A percentile compares a stretch with the other conserved stretches of the same genome.
These are phyloP conservation scores for Troglohyphantes excavatus DNA, from an alignment of 2,888 invertebrate species.

Conservation along the genomic window DNA sequence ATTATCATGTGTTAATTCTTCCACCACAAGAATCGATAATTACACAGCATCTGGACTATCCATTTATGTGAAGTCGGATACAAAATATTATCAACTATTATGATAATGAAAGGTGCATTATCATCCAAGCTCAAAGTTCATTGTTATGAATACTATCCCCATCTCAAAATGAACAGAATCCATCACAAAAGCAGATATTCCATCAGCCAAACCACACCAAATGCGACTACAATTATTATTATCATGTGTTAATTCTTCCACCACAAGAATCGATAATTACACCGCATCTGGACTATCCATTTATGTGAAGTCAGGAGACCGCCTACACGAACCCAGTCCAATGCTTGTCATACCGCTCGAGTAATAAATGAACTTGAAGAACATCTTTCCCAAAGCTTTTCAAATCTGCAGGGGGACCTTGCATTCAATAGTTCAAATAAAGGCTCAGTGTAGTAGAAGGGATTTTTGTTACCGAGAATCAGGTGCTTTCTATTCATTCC, in stretches of 20 bases:
- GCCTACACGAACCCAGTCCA: too few species aligned
- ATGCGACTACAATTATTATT: background rate
- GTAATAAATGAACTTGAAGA: constrained; percentile 15
- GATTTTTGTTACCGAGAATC: background rate
- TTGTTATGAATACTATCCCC: too few species aligned
- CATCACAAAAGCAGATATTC: too few species aligned
- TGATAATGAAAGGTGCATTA: too few species aligned
- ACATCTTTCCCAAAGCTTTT: constrained; percentile 15
- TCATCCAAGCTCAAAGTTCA: too few species aligned
- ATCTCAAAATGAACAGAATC: too few species aligned
- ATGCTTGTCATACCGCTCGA: background rate
- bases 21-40: too few species aligned
- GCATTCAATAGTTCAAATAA: constrained; percentile 13
- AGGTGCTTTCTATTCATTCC: constrained; percentile 31
- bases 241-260: constrained; percentile 17
- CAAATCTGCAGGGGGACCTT: background rate
- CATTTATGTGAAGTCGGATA: background rate
- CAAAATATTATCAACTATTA: too few species aligned
- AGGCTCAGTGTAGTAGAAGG: background rate
- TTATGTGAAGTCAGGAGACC: background rate
- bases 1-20: too few species aligned
- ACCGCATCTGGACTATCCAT: background rate
- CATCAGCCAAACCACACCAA: too few species aligned
- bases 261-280: constrained; percentile 16
- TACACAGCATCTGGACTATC: too few species aligned